Conservation (phyloP, 2,888 invertebrate species). For the Reticulitermes lucifugus region DNA sequence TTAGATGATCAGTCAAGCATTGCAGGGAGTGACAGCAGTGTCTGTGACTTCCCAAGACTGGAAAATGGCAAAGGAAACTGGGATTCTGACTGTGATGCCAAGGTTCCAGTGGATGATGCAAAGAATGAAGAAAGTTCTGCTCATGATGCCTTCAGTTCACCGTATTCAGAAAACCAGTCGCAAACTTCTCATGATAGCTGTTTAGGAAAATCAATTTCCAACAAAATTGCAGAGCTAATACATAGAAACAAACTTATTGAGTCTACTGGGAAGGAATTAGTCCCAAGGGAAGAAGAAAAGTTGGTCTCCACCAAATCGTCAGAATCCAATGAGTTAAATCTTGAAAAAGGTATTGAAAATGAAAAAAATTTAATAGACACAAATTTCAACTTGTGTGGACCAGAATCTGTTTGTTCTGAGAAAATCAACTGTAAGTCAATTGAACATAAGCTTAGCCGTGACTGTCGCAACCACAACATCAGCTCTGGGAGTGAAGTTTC, state of each 20-base stretch:
- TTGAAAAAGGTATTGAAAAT: not conserved
- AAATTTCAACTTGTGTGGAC: conserved; percentile 1
- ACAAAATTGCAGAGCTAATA: conserved; percentile 46
- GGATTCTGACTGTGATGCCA: conserved; percentile 20
- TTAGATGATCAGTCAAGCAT: conserved; percentile 41
- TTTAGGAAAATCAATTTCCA: conserved; percentile 47
- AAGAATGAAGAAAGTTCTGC: conserved; percentile 4
- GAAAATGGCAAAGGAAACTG: conserved; percentile 34
- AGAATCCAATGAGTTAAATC: not conserved
- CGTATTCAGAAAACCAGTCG: conserved; percentile 4
- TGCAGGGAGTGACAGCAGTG: conserved; percentile 47
- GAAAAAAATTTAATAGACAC: conserved; percentile 3
- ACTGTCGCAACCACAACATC: not conserved
- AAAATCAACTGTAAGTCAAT: not conserved
- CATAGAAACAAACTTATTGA: conserved; percentile 43
- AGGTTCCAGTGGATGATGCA: conserved; percentile 15
- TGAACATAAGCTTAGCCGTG: not conserved
- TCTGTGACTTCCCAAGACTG: conserved; percentile 15
- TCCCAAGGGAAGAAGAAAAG: not conserved
- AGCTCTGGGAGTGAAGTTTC: not conserved
- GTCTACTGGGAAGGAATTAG: not conserved
- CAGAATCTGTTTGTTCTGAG: not conserved
- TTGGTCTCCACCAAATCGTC: no score
- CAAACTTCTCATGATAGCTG: conserved; percentile 16
- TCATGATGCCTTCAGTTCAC: not conserved